These are phyloP conservation scores for Andrena marginata DNA, from an alignment of 2,888 invertebrate genomes.

Conservation along the genomic window DNA sequence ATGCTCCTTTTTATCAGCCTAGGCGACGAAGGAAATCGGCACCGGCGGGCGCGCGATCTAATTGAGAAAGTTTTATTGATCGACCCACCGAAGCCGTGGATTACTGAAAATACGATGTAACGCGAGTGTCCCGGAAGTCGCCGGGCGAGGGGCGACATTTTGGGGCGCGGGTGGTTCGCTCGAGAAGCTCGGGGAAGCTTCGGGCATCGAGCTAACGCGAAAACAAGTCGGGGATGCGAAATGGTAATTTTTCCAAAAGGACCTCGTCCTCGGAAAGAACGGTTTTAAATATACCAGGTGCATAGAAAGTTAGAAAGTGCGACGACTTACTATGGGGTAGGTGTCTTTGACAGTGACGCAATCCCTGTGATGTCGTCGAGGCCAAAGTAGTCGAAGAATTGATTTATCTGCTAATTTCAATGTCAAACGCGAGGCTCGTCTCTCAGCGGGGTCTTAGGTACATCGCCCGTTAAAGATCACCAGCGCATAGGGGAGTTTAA, in stretches of 20 bases:
- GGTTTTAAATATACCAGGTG: no score
- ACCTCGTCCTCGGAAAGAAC: no score
- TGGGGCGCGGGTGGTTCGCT: neutral
- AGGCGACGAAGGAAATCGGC: conserved; percentile 18
- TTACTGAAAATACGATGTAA: conserved; percentile 24
- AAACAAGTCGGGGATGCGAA: neutral
- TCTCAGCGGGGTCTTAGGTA: neutral
- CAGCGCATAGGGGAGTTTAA: conserved; percentile 3
- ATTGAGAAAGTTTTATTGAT: conserved; percentile 59
- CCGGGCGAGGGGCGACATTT: conserved; percentile 1
- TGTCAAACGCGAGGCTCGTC: neutral
- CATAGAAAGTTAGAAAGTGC: no score
- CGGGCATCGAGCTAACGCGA: neutral
- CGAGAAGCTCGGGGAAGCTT: neutral
- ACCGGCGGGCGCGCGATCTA: conserved; percentile 45
- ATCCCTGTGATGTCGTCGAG: neutral
- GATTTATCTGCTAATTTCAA: conserved; percentile 15
- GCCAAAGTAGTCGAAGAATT: neutral
- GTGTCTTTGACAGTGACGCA: neutral
- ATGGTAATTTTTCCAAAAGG: no score
- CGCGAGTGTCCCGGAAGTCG: conserved; percentile 3
- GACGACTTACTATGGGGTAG: no score
- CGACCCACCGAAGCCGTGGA: conserved; percentile 18
- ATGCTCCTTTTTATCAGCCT: conserved; percentile 54
- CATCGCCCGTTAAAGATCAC: conserved; percentile 11